These are phyloP conservation scores for Drosophila quasianomalipes DNA, from an alignment of 2,888 invertebrate genomes.

Conservation along the genomic window DNA sequence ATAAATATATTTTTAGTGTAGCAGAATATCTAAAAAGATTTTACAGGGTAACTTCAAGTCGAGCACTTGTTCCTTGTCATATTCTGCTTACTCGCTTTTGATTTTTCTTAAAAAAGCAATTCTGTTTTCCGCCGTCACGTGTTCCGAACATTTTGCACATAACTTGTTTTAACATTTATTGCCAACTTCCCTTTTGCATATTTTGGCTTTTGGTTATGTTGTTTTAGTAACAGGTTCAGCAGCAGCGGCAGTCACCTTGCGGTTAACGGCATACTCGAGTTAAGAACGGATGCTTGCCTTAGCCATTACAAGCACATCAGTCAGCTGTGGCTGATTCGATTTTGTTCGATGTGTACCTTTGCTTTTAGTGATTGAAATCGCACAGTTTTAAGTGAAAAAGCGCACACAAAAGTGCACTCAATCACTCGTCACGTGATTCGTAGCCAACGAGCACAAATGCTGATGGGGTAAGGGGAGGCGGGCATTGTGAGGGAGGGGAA, in stretches of 20 bases:
- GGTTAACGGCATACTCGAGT: constrained; percentile 48
- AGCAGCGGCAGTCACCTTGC: constrained; percentile 48
- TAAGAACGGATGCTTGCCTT: constrained; percentile 1
- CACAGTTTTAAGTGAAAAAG: constrained; percentile 81
- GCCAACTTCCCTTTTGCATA: constrained; percentile 70
- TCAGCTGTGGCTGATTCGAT: constrained; percentile 73
- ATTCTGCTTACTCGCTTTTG: constrained; percentile 1
- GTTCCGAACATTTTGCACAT: constrained; percentile 73
- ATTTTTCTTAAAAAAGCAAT: constrained; percentile 7
- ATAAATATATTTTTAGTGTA: neutral
- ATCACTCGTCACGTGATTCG: constrained; percentile 79
- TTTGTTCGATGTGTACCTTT: constrained; percentile 71
- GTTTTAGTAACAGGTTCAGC: constrained; percentile 32
- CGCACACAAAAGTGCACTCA: constrained; percentile 77
- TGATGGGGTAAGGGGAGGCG: neutral
- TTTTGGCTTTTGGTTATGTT: constrained; percentile 23
- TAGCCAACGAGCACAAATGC: constrained; percentile 22
- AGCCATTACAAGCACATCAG: constrained; percentile 39
- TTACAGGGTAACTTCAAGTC: neutral
- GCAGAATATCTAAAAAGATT: neutral
- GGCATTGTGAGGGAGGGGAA: neutral
- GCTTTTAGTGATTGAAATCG: constrained; percentile 81
- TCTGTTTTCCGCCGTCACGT: constrained; percentile 60
- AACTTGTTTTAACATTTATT: constrained; percentile 78
- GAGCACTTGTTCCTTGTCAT: neutral